These are phyloP conservation scores for Centrocercus urophasianus DNA, from an alignment of 2,113 vertebrate species.

Conservation along the genomic window DNA sequence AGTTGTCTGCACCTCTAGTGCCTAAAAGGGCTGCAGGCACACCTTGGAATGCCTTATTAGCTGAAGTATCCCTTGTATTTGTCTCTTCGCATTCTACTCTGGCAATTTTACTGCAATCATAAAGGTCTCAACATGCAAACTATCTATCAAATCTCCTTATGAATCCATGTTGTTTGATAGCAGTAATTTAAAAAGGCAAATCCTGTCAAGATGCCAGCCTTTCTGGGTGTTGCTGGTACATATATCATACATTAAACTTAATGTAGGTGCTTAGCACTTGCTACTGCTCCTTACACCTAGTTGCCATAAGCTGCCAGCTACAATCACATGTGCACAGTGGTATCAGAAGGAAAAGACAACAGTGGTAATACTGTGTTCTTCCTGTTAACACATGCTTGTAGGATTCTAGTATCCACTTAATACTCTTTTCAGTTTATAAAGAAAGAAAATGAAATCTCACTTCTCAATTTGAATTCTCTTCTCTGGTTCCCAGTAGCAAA, in stretches of 20 bases:
- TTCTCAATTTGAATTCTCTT: not conserved
- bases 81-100: not conserved
- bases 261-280: not conserved
- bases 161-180: not conserved
- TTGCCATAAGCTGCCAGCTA: not conserved
- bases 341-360: not conserved
- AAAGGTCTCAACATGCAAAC: not conserved
- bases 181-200: constrained; percentile 12
- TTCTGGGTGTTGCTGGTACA: not conserved
- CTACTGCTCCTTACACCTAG: not conserved
- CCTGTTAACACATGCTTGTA: not conserved
- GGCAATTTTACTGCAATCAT: not conserved
- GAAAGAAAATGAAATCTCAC: not conserved
- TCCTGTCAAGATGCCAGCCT: not conserved
- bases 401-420: not conserved
- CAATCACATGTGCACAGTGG: rapidly evolving
- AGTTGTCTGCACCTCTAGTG: not conserved
- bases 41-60: not conserved
- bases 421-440: not conserved
- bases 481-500: not conserved
- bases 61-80: not conserved
- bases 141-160: not conserved
- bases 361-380: not conserved
- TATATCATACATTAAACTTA: not conserved
- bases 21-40: not conserved